phyloP scores from a whole-genome alignment of 2,888 invertebrate species.

The Lasiommata megera region DNA sequence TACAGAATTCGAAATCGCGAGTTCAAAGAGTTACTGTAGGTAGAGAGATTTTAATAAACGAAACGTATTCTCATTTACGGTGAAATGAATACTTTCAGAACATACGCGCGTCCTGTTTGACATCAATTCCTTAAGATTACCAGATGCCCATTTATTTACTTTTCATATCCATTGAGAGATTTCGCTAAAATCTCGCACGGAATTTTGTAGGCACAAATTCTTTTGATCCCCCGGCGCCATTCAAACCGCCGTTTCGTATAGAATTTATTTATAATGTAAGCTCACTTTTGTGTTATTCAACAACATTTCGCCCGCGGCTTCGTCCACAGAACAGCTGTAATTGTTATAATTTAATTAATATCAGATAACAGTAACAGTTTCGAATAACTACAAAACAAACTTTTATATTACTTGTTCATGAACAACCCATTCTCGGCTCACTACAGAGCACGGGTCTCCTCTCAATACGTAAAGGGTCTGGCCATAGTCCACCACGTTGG shows the following conservation, averaged over 20 bases:
- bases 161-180: slow-evolving; percentile 1
- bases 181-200: slow-evolving; percentile 1
- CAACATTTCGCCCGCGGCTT: background rate
- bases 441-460: too few relatives aligned
- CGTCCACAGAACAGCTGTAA: background rate
- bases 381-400: too few relatives aligned
- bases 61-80: too few relatives aligned
- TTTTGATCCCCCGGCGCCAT: background rate
- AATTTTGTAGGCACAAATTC: slow-evolving; percentile 4
- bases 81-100: background rate
- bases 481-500: too few relatives aligned
- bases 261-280: slow-evolving; percentile 3
- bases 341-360: too few relatives aligned
- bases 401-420: too few relatives aligned
- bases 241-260: background rate
- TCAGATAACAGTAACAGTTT: too few relatives aligned
- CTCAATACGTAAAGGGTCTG: too few relatives aligned
- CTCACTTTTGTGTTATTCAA: slow-evolving; percentile 4
- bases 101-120: background rate
- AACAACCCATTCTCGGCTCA: too few relatives aligned
- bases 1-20: too few relatives aligned
- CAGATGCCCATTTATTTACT: background rate
- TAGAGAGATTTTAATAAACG: too few relatives aligned
- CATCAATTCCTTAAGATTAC: background rate
- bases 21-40: too few relatives aligned